A percentile compares a stretch with the other conserved stretches of the same genome.
Evolutionary conservation across 2,797 vertebrate species (phyloP).

Genomic region (Clarias pachynema): DNA sequence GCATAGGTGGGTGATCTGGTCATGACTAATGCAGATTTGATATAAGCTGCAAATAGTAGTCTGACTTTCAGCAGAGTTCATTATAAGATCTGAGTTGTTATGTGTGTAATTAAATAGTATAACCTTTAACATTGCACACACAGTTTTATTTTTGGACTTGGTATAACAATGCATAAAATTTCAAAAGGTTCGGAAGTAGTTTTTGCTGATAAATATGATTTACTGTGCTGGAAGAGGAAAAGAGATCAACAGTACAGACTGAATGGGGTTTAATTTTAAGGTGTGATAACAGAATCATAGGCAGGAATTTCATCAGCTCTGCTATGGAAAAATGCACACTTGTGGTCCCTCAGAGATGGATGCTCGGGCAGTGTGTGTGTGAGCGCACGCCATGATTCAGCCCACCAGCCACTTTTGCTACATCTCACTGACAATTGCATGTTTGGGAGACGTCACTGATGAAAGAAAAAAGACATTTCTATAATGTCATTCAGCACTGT

Average conservation of each 20-base stretch:
- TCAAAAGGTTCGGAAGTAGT: background rate
- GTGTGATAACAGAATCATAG: constrained; percentile 52
- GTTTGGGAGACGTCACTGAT: constrained; percentile 14
- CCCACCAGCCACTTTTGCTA: background rate
- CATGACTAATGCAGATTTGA: constrained; percentile 36
- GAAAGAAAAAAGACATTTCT: constrained; percentile 25
- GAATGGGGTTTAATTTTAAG: constrained; percentile 46
- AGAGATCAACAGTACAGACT: constrained; percentile 43
- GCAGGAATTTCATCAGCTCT: constrained; percentile 39
- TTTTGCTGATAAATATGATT: background rate
- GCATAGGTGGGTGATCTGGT: background rate
- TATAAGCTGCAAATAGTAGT: constrained; percentile 21
- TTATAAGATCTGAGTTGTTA: constrained; percentile 14
- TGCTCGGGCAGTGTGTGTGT: background rate
- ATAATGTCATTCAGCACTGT: constrained; percentile 8
- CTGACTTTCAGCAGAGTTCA: constrained; percentile 24
- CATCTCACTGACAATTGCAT: constrained; percentile 12
- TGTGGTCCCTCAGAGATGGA: constrained; percentile 22
- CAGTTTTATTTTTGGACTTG: background rate
- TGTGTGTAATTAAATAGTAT: background rate
- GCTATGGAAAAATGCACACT: constrained; percentile 22
- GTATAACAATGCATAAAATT: background rate
- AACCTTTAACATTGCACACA: background rate
- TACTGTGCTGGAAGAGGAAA: constrained; percentile 61
- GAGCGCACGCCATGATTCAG: background rate